Conservation (phyloP, 2,797 vertebrate species). For the Poliocrania exsul region DNA sequence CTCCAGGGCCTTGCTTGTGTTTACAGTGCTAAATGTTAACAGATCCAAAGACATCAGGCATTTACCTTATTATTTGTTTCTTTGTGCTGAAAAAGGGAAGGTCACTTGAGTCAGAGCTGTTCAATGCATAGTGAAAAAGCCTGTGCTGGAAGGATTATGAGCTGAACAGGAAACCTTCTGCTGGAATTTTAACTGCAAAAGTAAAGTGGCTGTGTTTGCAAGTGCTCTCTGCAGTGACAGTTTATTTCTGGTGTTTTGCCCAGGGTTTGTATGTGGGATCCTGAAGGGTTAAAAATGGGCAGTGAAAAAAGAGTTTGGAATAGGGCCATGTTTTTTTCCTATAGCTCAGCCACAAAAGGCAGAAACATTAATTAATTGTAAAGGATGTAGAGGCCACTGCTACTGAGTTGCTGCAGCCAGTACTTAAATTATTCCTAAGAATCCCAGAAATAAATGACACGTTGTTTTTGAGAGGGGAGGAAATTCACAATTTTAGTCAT, state of each 20-base stretch:
- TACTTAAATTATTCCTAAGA: neutral
- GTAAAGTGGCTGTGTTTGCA: neutral
- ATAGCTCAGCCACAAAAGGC: neutral
- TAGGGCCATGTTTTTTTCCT: neutral
- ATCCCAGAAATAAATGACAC: neutral
- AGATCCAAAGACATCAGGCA: neutral
- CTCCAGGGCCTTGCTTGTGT: neutral
- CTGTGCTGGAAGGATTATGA: neutral
- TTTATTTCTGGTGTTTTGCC: neutral
- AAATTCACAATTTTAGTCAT: neutral
- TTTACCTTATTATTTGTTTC: neutral
- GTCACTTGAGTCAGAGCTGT: neutral
- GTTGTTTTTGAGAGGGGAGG: fast-evolving
- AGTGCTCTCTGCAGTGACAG: neutral
- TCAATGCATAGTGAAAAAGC: neutral
- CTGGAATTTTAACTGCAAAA: neutral
- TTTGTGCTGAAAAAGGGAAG: neutral
- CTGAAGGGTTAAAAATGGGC: neutral
- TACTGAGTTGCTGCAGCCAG: neutral
- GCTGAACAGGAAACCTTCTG: neutral
- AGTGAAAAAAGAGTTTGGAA: neutral
- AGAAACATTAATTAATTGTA: neutral
- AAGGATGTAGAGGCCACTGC: neutral
- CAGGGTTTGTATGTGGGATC: neutral
- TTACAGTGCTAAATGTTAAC: neutral